Evolutionary conservation across 2,888 invertebrate species (phyloP).

Genomic region (Plagodis pulveraria): DNA sequence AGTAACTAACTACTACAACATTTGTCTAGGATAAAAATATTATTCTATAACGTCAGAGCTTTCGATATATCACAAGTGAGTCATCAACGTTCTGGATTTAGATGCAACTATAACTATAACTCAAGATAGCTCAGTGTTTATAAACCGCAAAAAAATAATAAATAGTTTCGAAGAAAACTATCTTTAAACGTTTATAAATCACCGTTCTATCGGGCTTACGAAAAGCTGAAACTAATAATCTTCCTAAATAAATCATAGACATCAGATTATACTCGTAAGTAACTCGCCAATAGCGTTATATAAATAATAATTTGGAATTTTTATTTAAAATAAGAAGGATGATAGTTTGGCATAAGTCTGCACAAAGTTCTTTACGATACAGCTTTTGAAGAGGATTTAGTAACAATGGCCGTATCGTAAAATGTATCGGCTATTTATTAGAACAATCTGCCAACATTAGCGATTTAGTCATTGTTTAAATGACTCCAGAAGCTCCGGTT

Average conservation of each 20-base stretch:
- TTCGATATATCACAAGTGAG: constrained; percentile 13
- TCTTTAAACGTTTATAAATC: constrained; percentile 17
- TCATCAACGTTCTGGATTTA: constrained; percentile 22
- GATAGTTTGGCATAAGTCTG: constrained; percentile 15
- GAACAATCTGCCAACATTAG: constrained; percentile 13
- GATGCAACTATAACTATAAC: constrained; percentile 19
- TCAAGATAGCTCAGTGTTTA: constrained; percentile 25
- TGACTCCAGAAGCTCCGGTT: constrained; percentile 10
- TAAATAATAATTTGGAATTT: constrained; percentile 6
- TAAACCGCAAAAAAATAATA: constrained; percentile 24
- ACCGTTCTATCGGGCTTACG: constrained; percentile 14
- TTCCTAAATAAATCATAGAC: constrained; percentile 3
- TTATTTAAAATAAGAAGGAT: constrained; percentile 10
- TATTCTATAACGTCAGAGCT: constrained; percentile 14
- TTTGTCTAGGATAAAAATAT: constrained; percentile 1
- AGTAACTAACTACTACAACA: not conserved
- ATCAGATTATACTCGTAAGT: constrained; percentile 1
- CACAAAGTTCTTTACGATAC: constrained; percentile 17
- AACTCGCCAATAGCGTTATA: constrained; percentile 2
- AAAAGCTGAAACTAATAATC: constrained; percentile 16
- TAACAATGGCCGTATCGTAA: constrained; percentile 20
- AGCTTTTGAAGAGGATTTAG: constrained; percentile 13
- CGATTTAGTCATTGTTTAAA: constrained; percentile 22
- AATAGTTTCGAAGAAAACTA: constrained; percentile 20
- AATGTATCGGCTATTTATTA: constrained; percentile 16